Evolutionary conservation across 2,797 vertebrate species (phyloP), one percentile per base, ranked within the genome.

Genomic region (Neosilurus hyrtlii): DNA sequence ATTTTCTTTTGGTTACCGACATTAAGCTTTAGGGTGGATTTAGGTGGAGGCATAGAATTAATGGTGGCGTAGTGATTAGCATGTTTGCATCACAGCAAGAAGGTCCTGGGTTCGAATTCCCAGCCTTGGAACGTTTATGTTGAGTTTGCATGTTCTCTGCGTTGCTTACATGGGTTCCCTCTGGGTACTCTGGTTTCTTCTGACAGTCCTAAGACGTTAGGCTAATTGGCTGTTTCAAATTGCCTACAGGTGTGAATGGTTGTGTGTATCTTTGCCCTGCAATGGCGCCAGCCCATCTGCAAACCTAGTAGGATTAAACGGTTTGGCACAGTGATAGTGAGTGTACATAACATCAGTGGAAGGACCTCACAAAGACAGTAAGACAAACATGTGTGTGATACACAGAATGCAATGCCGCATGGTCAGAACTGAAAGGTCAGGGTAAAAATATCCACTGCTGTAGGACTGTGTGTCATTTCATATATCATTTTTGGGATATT

Each of bases 401-500:
- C n/a, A n/a, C n/a, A 12, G 43, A 20, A 57, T 57, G 16, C 20
- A 49, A 57, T 74, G 72, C 26, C 7, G 26, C 72, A 3, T 57
- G 26, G 24, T 35, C 26, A 74, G 54, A 74, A 74, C 9, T 57
- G 18, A 75, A 75, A 57, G 72, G 72, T 57, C 72, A 75, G 2
- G 30, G 9, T 59, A 37, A 75, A 74, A 59, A 35, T 20, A 37
- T 57, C 54, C 35, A 37, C 52, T 59, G 54, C 54, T 75, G 9
- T 22, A 14, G 10, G 72, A 35, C 54, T 57, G 52, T 10, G 11
- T 52, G 54, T 75, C 30, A 75, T 59, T 75, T 20, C 52, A n/a
- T n/a, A 57, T 74, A 20, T 30, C n/a, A 20, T 74, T 74, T 12
- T 35, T 57, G 52, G 26, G 11, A 75, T 18, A 59, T 59, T 75